These are phyloP conservation scores for Gisinianus flammeolus DNA, from an alignment of 2,888 invertebrate species.

Conservation along the genomic window DNA sequence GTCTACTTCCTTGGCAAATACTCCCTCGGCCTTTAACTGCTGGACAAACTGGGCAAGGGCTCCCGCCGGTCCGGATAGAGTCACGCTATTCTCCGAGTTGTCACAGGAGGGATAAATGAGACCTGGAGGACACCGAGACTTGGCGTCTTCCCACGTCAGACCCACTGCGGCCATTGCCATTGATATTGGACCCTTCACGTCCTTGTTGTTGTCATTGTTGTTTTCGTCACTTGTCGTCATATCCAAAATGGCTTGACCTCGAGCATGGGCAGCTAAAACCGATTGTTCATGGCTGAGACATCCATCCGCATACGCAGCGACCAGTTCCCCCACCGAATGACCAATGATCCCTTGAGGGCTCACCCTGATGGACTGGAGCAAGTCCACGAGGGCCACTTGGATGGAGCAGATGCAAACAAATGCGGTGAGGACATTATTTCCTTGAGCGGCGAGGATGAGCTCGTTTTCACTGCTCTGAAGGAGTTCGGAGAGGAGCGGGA, in stretches of 20 bases:
- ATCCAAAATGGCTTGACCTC: constrained; percentile 62
- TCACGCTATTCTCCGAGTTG: constrained; percentile 91
- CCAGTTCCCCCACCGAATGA: no score
- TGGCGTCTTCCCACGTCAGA: constrained; percentile 68
- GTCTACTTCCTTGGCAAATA: constrained; percentile 83
- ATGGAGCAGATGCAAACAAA: constrained; percentile 40
- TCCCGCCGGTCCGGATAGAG: constrained; percentile 84
- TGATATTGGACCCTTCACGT: constrained; percentile 59
- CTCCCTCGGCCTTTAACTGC: constrained; percentile 73
- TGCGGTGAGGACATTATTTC: no score
- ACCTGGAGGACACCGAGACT: constrained; percentile 74
- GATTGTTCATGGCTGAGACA: no score
- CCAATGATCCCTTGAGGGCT: no score
- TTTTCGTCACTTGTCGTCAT: no score
- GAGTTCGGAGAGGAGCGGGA: no score
- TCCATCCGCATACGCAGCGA: no score
- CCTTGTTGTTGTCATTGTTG: no score
- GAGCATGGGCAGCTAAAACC: constrained; percentile 70
- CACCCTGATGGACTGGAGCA: no score
- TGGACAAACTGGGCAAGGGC: constrained; percentile 73
- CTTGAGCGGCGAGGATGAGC: no score
- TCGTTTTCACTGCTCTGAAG: no score
- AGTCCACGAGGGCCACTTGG: no score
- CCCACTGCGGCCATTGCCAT: constrained; percentile 65
- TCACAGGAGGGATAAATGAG: constrained; percentile 91